Evolutionary conservation across 2,888 invertebrate genomes (phyloP).

Genomic region (Andrena flavipes): DNA sequence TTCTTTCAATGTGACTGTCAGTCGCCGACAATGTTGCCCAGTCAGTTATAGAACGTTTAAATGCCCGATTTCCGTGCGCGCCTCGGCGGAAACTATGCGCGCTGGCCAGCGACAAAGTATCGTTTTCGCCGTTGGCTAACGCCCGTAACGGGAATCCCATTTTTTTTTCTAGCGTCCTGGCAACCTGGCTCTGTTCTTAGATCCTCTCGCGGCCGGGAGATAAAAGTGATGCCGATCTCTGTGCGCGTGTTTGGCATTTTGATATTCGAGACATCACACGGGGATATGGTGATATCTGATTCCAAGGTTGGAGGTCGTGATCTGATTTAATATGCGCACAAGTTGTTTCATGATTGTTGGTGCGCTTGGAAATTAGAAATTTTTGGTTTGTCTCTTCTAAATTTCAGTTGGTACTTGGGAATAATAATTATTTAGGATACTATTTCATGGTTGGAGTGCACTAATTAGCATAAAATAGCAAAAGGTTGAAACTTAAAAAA

Average conservation of each 20-base stretch:
- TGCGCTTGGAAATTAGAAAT: too few relatives aligned
- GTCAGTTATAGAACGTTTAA: constrained; percentile 34
- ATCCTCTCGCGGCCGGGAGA: not conserved
- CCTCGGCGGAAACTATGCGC: constrained; percentile 9
- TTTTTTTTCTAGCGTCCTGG: not conserved
- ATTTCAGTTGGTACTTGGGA: too few relatives aligned
- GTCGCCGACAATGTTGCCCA: constrained; percentile 42
- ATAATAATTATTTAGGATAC: too few relatives aligned
- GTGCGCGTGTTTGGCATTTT: not conserved
- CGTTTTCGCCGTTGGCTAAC: constrained; percentile 15
- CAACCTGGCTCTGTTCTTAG: not conserved
- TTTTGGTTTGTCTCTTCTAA: too few relatives aligned
- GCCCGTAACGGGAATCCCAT: constrained; percentile 20
- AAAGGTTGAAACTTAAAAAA: too few relatives aligned
- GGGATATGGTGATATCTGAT: not conserved
- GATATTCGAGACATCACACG: not conserved
- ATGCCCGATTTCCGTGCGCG: constrained; percentile 8
- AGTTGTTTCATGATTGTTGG: too few relatives aligned
- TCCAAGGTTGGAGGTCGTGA: not conserved
- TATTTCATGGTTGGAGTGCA: too few relatives aligned
- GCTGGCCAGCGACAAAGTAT: constrained; percentile 29
- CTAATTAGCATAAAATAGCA: too few relatives aligned
- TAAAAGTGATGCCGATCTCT: not conserved
- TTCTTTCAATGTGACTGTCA: constrained; percentile 11
- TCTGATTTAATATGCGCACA: not conserved